Conservation (phyloP, 2,888 invertebrate species). For the Crepidodera aurea region DNA sequence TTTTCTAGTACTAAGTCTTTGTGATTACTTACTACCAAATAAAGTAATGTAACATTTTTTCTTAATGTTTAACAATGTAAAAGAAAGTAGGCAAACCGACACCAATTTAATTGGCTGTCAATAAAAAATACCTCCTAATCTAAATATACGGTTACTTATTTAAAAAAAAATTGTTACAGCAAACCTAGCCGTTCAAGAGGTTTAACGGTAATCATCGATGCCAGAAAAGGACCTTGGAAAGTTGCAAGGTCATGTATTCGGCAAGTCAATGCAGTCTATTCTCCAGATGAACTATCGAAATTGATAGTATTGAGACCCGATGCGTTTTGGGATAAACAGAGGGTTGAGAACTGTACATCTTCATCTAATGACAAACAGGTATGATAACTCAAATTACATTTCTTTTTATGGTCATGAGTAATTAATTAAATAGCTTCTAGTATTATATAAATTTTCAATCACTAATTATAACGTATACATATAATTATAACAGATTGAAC, state of each 20-base stretch:
- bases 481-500: no score
- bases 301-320: slow-evolving; percentile 75
- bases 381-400: no score
- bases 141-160: slow-evolving; percentile 1
- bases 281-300: slow-evolving; percentile 53
- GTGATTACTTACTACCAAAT: no score
- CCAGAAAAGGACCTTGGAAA: slow-evolving; percentile 70
- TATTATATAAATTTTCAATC: no score
- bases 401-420: no score
- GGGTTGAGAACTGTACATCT: slow-evolving; percentile 74
- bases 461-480: no score
- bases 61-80: no score
- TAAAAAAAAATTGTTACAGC: slow-evolving; percentile 51
- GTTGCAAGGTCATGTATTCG: slow-evolving; percentile 69
- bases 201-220: slow-evolving; percentile 70
- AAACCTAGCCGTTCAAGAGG: slow-evolving; percentile 65
- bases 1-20: no score
- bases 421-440: no score
- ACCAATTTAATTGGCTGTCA: neutral
- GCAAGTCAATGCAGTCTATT: slow-evolving; percentile 64
- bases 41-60: no score
- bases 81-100: neutral
- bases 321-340: slow-evolving; percentile 78
- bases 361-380: slow-evolving; percentile 69
- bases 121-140: no score